These are phyloP conservation scores for Xerus inauris DNA, from an alignment of 2,113 vertebrate species.

Conservation along the genomic window DNA sequence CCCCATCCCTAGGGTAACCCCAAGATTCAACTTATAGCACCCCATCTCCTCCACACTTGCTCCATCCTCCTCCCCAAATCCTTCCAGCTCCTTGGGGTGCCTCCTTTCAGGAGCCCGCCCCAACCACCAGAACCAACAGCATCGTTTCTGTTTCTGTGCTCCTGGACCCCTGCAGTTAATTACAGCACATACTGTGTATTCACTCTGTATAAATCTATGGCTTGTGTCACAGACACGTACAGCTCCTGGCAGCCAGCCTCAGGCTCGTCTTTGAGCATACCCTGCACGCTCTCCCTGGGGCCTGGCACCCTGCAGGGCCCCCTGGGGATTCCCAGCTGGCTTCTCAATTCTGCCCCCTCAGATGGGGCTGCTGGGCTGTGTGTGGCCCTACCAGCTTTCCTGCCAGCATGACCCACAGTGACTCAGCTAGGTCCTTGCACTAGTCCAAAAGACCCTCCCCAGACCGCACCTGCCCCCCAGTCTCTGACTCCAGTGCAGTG, in stretches of 20 bases:
- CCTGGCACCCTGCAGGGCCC: neutral
- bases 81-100: neutral
- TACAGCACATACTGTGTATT: neutral
- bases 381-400: neutral
- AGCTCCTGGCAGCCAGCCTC: neutral
- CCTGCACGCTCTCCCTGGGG: neutral
- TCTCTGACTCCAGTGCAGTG: neutral
- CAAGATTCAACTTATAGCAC: neutral
- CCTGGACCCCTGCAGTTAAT: neutral
- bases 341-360: neutral
- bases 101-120: neutral
- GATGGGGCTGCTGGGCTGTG: neutral
- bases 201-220: neutral
- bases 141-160: neutral
- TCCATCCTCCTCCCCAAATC: neutral
- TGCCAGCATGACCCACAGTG: neutral
- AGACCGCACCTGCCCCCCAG: too few species aligned
- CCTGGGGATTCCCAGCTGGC: neutral
- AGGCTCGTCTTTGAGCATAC: neutral
- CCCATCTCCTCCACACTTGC: neutral
- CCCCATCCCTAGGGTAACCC: neutral
- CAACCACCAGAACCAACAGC: too few species aligned
- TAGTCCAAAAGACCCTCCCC: neutral
- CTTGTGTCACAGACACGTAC: neutral
- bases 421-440: neutral